Percentiles rank a stretch among this genome's conserved stretches.
These are phyloP conservation scores for Parazoanthus atlanticus DNA, from an alignment of 92 coral and sea anemone species.

Conservation along the genomic window DNA sequence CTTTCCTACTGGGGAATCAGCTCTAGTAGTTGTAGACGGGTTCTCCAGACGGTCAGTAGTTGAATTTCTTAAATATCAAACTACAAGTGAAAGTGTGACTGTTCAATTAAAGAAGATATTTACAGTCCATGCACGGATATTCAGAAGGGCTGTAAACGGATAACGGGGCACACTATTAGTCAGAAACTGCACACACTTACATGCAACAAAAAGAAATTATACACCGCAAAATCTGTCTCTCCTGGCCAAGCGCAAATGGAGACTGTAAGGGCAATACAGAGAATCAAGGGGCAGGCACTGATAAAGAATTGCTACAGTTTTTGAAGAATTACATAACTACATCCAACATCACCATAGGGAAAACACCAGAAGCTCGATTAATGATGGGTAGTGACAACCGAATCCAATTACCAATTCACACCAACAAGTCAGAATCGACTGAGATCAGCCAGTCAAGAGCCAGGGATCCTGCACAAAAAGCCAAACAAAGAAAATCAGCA, in stretches of 20 bases:
- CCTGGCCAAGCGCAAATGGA: not conserved
- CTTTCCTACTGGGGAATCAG: constrained; percentile 28
- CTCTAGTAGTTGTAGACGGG: not conserved
- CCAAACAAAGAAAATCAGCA: no score
- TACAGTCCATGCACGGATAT: not conserved
- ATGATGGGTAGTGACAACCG: no score
- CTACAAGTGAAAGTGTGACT: not conserved
- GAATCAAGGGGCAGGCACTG: not conserved
- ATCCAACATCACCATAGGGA: not conserved
- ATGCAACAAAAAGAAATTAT: not conserved
- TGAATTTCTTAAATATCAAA: not conserved
- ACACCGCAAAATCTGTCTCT: not conserved
- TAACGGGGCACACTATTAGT: no score
- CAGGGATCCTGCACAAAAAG: no score
- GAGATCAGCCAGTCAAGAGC: no score
- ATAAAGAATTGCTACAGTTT: not conserved
- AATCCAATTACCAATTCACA: no score
- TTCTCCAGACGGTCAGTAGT: constrained; percentile 37
- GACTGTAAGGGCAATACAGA: not conserved
- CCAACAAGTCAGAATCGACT: no score
- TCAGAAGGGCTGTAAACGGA: no score
- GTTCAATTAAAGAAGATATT: not conserved
- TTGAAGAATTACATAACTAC: not conserved
- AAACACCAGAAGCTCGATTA: no score
- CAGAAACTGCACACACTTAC: not conserved